Base-by-base conservation (phyloP, 2,888 invertebrate genomes). In the Netelia virgata region DNA sequence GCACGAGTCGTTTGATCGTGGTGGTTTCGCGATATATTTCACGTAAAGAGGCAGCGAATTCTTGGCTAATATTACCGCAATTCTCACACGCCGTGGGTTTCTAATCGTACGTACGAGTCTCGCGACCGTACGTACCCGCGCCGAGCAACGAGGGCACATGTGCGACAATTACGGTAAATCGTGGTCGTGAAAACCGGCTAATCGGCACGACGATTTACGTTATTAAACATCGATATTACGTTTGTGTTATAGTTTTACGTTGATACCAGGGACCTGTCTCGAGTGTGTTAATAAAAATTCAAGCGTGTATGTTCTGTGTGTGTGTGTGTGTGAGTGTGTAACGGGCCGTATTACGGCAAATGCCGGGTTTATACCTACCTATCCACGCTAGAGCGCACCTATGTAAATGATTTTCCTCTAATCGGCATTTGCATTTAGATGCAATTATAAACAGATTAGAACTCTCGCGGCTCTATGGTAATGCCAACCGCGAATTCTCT, bases 371-470 rank as follows among this genome's bases (percentile, higher is more conserved):
- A 41, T 61, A n/a, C n/a, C n/a, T n/a, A n/a, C n/a, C n/a, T n/a
- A 76, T 79, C 82, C 80, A 72, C 47, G 59, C 76, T 41, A 74
- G n/a, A 61, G 72, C 84, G 73, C 84, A 86, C 78, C 86, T 73
- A 82, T 86, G 86, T 87, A 87, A 89, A 89, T 89, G 88, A 91
- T 89, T 90, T 88, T 73, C 87, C 88, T 88, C 88, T 92, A 92
- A 92, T 91, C 89, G 89, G 88, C 86, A 86, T 50, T 86, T 83
- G 88, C 87, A 89, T 90, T 91, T 89, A 87, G 89, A 87, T 85
- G 89, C 90, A 92, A 92, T 92, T 92, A 92, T 91, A 91, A 90
- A 90, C 90, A 89, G 91, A 92, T 92, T 92, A 92, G 91, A 87
- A 90, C 87, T 87, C 86, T 61, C 57, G 64, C 8, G 84, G 86